Conservation (phyloP, 2,797 vertebrate genomes). For the Epinephelus coioides region DNA sequence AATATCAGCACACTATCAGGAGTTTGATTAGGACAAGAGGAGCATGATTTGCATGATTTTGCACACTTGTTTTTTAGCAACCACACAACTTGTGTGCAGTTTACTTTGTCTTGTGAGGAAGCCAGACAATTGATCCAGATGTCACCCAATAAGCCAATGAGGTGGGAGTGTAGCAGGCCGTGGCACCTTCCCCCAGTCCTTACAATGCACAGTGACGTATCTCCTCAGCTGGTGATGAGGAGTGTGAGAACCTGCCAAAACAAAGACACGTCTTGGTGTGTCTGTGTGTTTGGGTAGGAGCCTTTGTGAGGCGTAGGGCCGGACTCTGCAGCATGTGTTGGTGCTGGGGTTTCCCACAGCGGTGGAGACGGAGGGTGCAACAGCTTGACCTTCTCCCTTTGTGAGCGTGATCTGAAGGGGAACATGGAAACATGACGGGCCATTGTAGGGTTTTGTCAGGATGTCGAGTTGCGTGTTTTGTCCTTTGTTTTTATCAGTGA, state of each 20-base stretch:
- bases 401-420: conserved; percentile 50
- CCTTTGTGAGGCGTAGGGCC: conserved; percentile 64
- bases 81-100: conserved; percentile 19
- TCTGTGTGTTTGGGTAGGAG: conserved; percentile 58
- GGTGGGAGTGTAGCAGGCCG: conserved; percentile 30
- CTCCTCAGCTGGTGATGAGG: conserved; percentile 59
- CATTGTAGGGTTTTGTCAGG: conserved; percentile 47
- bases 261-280: conserved; percentile 75
- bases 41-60: background rate
- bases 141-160: conserved; percentile 45
- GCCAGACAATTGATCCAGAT: conserved; percentile 57
- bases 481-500: conserved; percentile 23
- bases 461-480: conserved; percentile 53
- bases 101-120: conserved; percentile 45
- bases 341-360: conserved; percentile 66
- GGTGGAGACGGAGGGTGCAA: conserved; percentile 56
- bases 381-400: conserved; percentile 68
- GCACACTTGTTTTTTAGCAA: conserved; percentile 3
- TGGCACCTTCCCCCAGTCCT: conserved; percentile 46
- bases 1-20: background rate
- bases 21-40: background rate
- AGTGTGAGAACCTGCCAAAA: conserved; percentile 76
- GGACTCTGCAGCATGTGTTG: conserved; percentile 66
- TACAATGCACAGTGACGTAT: conserved; percentile 61
- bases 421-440: conserved; percentile 37